A percentile compares a stretch with the other conserved stretches of the same genome.
Conservation (phyloP, 2,113 vertebrate species). For the Ivindomyrus marchei region DNA sequence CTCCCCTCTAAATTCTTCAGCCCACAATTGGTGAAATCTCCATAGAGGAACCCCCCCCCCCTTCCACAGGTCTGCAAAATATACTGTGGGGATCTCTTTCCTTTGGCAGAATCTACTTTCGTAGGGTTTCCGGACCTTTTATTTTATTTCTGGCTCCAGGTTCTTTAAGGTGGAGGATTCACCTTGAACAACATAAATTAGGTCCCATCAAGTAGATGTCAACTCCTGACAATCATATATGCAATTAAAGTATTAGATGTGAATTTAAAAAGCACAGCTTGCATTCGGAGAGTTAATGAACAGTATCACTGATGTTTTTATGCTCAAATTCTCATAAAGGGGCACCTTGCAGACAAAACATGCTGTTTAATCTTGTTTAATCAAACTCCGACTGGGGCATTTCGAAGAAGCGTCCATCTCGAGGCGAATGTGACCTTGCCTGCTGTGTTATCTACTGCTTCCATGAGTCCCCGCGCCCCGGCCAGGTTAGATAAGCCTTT, state of each 20-base stretch:
- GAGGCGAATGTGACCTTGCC: conserved; percentile 29
- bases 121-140: background rate
- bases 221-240: background rate
- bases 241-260: background rate
- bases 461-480: conserved; percentile 21
- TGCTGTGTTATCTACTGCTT: conserved; percentile 23
- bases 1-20: background rate
- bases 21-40: background rate
- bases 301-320: background rate
- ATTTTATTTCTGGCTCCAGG: background rate
- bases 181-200: background rate
- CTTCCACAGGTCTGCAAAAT: background rate
- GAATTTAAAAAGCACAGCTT: background rate
- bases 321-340: background rate
- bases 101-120: background rate
- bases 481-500: conserved; percentile 40
- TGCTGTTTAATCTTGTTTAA: conserved; percentile 9
- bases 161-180: background rate
- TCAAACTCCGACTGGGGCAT: conserved; percentile 18
- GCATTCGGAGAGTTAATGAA: background rate
- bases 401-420: conserved; percentile 19
- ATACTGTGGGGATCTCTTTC: background rate
- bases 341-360: background rate
- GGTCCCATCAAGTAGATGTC: background rate
- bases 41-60: background rate